Evolutionary conservation across 2,888 invertebrate species (phyloP), one percentile per base, ranked within the genome.

Genomic region (Synergus itoensis): DNA sequence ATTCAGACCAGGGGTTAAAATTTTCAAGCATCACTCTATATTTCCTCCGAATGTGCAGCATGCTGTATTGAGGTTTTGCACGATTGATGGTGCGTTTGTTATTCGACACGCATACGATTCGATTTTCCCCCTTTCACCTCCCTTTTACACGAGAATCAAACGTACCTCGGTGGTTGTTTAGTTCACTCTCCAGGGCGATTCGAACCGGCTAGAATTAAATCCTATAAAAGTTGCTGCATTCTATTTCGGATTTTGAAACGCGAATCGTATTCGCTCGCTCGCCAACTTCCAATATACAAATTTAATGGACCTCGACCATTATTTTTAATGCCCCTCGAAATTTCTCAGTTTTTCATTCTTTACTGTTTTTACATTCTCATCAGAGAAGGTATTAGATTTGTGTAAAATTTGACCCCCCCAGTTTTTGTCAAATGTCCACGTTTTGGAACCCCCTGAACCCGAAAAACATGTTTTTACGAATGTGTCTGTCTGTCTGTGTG

Each of bases 91-190:
- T 63, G 65, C 81, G 78, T 80, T 81, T 81, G 79, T 81, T 81
- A 81, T 81, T 81, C 81, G 79, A 81, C 78, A 78, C 79, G 79
- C 81, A 81, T 78, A 82, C 78, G 69, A 82, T 82, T 82, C 69
- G 77, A 80, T 80, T 82, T 78, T 75, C 73, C 78, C 53, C 48
- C n/a, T 53, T n/a, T n/a, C 9, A 0, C 53, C 53, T 8, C n/a
- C n/a, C n/a, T 1, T n/a, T n/a, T 53, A 62, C 60, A 80, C 76
- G 60, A 57, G 77, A 69, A 64, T 80, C 53, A 63, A 78, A 80
- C 80, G 78, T 78, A 76, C 78, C 77, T 77, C 73, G 78, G 64
- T 80, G 80, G 53, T 53, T 77, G 78, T 80, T 80, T 80, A 67
- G 80, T 76, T 77, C 63, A 43, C 63, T 76, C 53, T 53, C 53